phyloP scores from a whole-genome alignment of 2,113 vertebrate species.

The Lampris incognitus region DNA sequence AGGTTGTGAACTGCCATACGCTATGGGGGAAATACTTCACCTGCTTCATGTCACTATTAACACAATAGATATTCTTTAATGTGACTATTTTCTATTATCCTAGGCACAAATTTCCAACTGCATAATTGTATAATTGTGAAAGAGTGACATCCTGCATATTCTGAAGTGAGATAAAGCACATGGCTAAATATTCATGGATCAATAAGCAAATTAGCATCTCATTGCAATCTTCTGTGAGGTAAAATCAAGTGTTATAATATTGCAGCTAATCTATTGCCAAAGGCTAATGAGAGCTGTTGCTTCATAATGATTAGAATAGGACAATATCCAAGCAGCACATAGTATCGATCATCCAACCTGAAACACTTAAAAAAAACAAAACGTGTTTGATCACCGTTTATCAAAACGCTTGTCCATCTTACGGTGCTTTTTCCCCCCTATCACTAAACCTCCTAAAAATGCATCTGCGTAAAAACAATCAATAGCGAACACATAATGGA shows the following conservation, averaged over 20 bases:
- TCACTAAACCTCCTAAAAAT: constrained; percentile 58
- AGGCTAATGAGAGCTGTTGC: constrained; percentile 33
- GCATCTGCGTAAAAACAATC: constrained; percentile 57
- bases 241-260: constrained; percentile 40
- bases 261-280: constrained; percentile 40
- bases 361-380: constrained; percentile 43
- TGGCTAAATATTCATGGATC: constrained; percentile 32
- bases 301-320: constrained; percentile 42
- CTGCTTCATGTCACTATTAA: constrained; percentile 43
- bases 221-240: constrained; percentile 17
- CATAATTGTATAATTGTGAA: constrained; percentile 5
- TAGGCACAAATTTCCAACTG: constrained; percentile 66
- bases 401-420: constrained; percentile 35
- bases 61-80: constrained; percentile 49
- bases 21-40: constrained; percentile 41
- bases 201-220: constrained; percentile 34
- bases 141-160: constrained; percentile 37
- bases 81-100: constrained; percentile 39
- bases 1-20: constrained; percentile 47
- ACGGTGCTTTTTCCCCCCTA: constrained; percentile 8
- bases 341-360: constrained; percentile 45
- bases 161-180: constrained; percentile 42
- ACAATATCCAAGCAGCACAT: constrained; percentile 52
- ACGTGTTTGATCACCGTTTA: constrained; percentile 54
- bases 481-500: constrained; percentile 53